Base-by-base conservation (phyloP, 2,888 invertebrate species). In the Troglohyphantes excavatus region DNA sequence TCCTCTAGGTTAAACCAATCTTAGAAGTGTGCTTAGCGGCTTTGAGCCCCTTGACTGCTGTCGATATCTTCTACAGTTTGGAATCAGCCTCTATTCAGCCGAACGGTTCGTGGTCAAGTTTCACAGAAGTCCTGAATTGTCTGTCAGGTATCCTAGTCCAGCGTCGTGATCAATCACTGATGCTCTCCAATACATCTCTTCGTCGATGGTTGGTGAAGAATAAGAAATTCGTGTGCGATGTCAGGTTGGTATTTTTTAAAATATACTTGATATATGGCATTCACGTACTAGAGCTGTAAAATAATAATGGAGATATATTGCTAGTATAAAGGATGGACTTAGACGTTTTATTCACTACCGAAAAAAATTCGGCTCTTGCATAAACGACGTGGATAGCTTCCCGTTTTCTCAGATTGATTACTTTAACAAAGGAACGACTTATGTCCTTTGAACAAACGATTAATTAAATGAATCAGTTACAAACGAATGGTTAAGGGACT, bases 131-230 rank as follows among this genome's bases (percentile, higher is more conserved):
- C 93, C 97, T 99, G 93, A 96, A 97, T 93, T 94, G 46, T 9
- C 61, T 89, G 7, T 82, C 96, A 91, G 98, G 97, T 75, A 97
- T 98, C 93, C 95, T 99, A 23, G 96, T 98, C 85, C 97, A 97
- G 93, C 95, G 98, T 79, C 95, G 97, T 92, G 98, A 98, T 94
- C 97, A 97, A 93, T 97, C 98, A 0, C 98, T 97, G 94, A 98
- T 98, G 97, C 98, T 98, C 94, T 98, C 98, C 94, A 99, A 99
- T 93, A 98, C 98, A 0, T 97, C 98, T 2, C 98, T 99, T 94
- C 96, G 98, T 95, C 98, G 99, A 94, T 99, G 99, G 99, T 95
- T 99, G 91, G 96, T 97, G 91, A 94, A 97, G 46, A 78, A 53
- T 5, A 95, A 96, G 0, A 98, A 98, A 94, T 99, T 98, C 94